A percentile compares a stretch with the other conserved stretches of the same genome.
phyloP scores from a whole-genome alignment of 2,113 vertebrate genomes.

The Elachura formosa region DNA sequence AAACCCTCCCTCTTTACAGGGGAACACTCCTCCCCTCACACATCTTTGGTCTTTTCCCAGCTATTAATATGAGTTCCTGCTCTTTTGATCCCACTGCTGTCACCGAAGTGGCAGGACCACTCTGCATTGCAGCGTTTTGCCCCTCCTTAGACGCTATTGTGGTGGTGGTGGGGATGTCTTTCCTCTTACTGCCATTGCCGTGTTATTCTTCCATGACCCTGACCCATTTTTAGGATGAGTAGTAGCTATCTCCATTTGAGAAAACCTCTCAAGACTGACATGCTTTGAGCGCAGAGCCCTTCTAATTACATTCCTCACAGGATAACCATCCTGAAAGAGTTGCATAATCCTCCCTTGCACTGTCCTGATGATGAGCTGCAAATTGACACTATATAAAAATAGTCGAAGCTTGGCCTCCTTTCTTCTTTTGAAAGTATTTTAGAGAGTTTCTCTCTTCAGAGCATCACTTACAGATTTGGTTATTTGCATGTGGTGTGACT shows the following conservation, averaged over 20 bases:
- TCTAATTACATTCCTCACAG: conserved; percentile 30
- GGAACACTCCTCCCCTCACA: neutral
- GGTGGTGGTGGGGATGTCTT: neutral
- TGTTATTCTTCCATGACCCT: neutral
- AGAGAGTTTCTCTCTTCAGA: conserved; percentile 9
- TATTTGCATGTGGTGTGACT: neutral
- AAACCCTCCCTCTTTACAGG: neutral
- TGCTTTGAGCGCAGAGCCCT: neutral
- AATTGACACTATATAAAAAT: conserved; percentile 59
- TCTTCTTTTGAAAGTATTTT: conserved; percentile 19
- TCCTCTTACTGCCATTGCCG: neutral
- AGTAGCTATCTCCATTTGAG: neutral
- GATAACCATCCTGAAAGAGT: conserved; percentile 28
- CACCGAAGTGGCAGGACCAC: accelerated
- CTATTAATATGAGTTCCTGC: neutral
- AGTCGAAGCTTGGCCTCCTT: conserved; percentile 38
- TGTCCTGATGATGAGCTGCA: conserved; percentile 50
- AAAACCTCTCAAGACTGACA: neutral
- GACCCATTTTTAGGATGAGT: neutral
- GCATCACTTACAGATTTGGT: neutral
- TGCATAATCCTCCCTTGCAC: conserved; percentile 54
- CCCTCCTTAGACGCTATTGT: neutral
- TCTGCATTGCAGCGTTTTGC: neutral
- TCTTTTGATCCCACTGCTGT: neutral
- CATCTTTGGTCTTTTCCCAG: neutral